Evolutionary conservation across 1,140 invertebrate species (phyloP), one percentile per base, ranked within the genome.

Genomic region (Aphaenogaster floridana): DNA sequence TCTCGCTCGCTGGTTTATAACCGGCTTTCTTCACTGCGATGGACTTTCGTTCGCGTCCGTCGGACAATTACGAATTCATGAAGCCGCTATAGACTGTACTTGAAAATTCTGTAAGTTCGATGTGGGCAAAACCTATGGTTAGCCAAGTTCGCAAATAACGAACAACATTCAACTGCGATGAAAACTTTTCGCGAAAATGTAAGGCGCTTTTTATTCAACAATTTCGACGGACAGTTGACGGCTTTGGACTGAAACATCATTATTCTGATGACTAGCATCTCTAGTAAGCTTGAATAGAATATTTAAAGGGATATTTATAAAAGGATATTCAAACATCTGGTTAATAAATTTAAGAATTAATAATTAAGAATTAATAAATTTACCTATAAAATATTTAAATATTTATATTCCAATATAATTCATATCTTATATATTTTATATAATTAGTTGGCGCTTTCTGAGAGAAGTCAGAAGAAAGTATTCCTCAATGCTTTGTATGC

Each of bases 21-120:
- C 8, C 50, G 50, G 21, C 52, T 71, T 81, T 57, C 39, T 71
- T 45, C 52, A 15, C 48, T 81, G 64, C 78, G 4, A 81, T 42
- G 79, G 79, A 81, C 79, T 81, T 81, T 81, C 45, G n/a, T 50
- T 64, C 28, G 28, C 2, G 68, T 72, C 52, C 42, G 52, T 50
- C 68, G 36, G 42, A 8, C 21, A 50, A 85, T 72, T 81, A 71
- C 21, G 39, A 59, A 81, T 81, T 81, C 36, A 81, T 71, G 48
- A 45, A 57, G 66, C 3, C 36, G 64, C 79, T 57, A 42, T 59
- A 81, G 64, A 57, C 48, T 42, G 9, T 36, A 71, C 64, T 81
- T 81, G 79, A 81, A 81, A 81, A 81, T 81, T 71, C 64, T 81
- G 39, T 21, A 79, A 28, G 42, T 42, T 71, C 28, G 11, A 21